Conservation (phyloP, 2,888 invertebrate species). For the Trissoscelio sp. region DNA sequence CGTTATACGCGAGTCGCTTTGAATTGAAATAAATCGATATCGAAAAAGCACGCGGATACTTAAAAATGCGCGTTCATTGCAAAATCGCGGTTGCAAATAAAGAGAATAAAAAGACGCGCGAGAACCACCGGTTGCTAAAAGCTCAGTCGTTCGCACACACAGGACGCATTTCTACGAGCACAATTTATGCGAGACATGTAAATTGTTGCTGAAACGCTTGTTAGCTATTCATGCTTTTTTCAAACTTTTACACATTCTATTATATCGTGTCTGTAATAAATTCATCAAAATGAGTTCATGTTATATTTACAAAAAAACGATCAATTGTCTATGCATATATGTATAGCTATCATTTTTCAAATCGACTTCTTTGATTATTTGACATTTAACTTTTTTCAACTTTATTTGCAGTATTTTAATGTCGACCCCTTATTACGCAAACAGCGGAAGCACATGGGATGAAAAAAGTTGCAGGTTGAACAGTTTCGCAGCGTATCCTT, state of each 20-base stretch:
- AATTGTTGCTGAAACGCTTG: constrained; percentile 59
- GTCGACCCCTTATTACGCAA: constrained; percentile 8
- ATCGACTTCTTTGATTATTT: no score
- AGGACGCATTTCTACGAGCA: constrained; percentile 5
- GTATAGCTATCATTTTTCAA: no score
- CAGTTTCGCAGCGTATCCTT: constrained; percentile 22
- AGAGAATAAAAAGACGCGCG: constrained; percentile 33
- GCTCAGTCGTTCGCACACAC: constrained; percentile 18
- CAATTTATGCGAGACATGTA: constrained; percentile 61
- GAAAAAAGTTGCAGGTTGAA: constrained; percentile 34
- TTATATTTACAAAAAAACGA: not conserved
- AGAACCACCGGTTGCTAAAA: constrained; percentile 63
- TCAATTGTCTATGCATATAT: no score
- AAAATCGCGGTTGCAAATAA: constrained; percentile 43
- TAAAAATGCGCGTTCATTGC: constrained; percentile 40
- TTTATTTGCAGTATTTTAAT: not conserved
- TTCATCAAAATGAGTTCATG: constrained; percentile 37
- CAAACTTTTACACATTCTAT: constrained; percentile 40
- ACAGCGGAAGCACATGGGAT: constrained; percentile 1
- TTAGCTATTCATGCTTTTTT: constrained; percentile 59
- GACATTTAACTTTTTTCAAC: no score
- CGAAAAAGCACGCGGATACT: constrained; percentile 48
- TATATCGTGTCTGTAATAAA: constrained; percentile 17
- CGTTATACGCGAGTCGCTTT: constrained; percentile 27
- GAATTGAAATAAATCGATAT: constrained; percentile 56